Conservation (phyloP, 2,797 vertebrate species). For the Lacerta viridis region DNA sequence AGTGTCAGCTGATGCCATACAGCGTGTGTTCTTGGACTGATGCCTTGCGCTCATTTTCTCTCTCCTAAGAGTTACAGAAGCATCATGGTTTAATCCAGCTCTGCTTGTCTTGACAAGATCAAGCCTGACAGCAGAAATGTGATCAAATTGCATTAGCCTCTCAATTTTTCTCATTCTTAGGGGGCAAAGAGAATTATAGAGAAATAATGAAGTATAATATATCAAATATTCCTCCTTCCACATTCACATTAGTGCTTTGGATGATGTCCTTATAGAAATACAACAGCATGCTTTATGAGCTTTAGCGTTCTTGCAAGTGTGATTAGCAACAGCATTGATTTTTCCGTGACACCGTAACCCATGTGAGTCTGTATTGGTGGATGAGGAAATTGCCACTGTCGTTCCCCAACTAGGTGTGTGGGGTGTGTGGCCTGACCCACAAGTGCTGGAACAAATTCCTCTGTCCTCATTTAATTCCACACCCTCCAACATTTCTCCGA, state of each 20-base stretch:
- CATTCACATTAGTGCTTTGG: background rate
- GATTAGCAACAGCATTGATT: background rate
- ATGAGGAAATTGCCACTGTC: background rate
- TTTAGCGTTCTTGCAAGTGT: background rate
- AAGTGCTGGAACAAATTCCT: background rate
- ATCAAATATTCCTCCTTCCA: conserved; percentile 41
- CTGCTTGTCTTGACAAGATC: conserved; percentile 29
- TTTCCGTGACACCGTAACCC: background rate
- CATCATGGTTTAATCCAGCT: accelerated
- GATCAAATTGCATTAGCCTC: background rate
- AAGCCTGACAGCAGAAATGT: conserved; percentile 6
- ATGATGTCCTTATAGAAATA: background rate
- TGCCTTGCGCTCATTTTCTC: background rate
- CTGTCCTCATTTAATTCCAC: background rate
- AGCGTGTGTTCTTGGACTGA: background rate
- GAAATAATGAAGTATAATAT: background rate
- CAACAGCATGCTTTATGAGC: background rate
- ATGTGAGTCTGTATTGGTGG: background rate
- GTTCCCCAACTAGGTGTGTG: background rate
- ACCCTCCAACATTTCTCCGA: too few species aligned
- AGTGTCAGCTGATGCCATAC: background rate
- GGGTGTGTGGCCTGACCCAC: background rate
- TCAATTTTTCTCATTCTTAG: conserved; percentile 23
- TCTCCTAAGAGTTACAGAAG: background rate
- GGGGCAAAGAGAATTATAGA: conserved; percentile 1